Percentiles rank a stretch among this genome's conserved stretches.
Conservation (phyloP, 2,888 invertebrate genomes). For the Nycteola revayana region DNA sequence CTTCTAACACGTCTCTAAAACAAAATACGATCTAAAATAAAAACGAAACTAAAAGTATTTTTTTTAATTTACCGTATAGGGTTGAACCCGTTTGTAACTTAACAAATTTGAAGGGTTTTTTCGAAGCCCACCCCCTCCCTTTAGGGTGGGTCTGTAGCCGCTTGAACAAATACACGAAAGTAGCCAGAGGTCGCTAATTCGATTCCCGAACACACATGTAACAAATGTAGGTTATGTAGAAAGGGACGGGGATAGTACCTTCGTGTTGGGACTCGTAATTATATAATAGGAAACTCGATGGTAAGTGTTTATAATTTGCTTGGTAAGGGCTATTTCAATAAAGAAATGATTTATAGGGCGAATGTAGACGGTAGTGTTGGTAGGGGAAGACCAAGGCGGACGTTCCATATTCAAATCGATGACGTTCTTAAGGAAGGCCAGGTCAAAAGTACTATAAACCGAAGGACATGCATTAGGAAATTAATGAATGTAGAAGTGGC, state of each 20-base stretch:
- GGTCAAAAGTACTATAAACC: too few species aligned
- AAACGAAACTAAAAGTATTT: conserved; percentile 14
- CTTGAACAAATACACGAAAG: conserved; percentile 44
- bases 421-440: too few species aligned
- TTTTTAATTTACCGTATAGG: conserved; percentile 26
- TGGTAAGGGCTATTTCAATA: too few species aligned
- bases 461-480: too few species aligned
- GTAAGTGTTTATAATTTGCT: too few species aligned
- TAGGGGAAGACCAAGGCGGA: too few species aligned
- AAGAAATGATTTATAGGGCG: too few species aligned
- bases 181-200: conserved; percentile 45
- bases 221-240: conserved; percentile 24
- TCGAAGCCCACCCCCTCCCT: conserved; percentile 14
- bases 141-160: conserved; percentile 28
- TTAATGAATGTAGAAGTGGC: too few species aligned
- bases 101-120: conserved; percentile 32
- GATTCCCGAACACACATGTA: conserved; percentile 32
- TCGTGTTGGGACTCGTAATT: too few species aligned
- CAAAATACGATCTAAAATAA: conserved; percentile 1
- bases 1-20: not conserved
- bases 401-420: too few species aligned
- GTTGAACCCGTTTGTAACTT: conserved; percentile 27
- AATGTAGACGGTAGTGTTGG: too few species aligned
- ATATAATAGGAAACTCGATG: too few species aligned
- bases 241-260: conserved; percentile 15